Percentiles rank a stretch among this genome's conserved stretches.
Evolutionary conservation across 2,113 vertebrate species (phyloP).

Genomic region (Petaurus breviceps): DNA sequence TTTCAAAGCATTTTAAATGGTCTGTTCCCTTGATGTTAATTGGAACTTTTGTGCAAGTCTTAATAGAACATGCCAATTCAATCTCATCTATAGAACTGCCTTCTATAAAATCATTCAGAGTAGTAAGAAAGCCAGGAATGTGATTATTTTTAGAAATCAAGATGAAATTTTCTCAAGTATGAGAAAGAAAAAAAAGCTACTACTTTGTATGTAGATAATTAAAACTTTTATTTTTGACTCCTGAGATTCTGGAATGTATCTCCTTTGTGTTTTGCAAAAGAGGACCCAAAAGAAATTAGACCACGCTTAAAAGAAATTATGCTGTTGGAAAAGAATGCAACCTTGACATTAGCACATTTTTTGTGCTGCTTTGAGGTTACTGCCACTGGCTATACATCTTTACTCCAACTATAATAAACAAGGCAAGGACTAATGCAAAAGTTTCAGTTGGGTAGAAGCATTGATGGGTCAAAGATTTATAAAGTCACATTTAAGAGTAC

Average conservation of each 20-base stretch:
- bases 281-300: conserved; percentile 29
- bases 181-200: conserved; percentile 37
- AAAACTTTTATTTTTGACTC: conserved; percentile 10
- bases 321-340: conserved; percentile 44
- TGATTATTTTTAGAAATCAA: conserved; percentile 56
- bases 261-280: conserved; percentile 28
- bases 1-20: conserved; percentile 70
- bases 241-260: conserved; percentile 18
- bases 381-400: background rate
- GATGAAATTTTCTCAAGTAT: conserved; percentile 35
- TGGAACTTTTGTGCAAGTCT: conserved; percentile 38
- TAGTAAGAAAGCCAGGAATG: conserved; percentile 48
- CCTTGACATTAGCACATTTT: background rate
- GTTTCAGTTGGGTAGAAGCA: conserved; percentile 3
- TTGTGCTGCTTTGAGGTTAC: conserved; percentile 24
- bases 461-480: conserved; percentile 38
- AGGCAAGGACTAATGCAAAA: background rate
- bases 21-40: conserved; percentile 63
- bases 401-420: background rate
- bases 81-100: conserved; percentile 54
- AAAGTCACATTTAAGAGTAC: background rate
- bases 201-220: conserved; percentile 5
- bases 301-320: conserved; percentile 40
- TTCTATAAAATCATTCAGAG: conserved; percentile 56
- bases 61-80: conserved; percentile 39